These are phyloP conservation scores for Pachycephala philippinensis DNA, from an alignment of 2,113 vertebrate genomes.

Conservation along the genomic window DNA sequence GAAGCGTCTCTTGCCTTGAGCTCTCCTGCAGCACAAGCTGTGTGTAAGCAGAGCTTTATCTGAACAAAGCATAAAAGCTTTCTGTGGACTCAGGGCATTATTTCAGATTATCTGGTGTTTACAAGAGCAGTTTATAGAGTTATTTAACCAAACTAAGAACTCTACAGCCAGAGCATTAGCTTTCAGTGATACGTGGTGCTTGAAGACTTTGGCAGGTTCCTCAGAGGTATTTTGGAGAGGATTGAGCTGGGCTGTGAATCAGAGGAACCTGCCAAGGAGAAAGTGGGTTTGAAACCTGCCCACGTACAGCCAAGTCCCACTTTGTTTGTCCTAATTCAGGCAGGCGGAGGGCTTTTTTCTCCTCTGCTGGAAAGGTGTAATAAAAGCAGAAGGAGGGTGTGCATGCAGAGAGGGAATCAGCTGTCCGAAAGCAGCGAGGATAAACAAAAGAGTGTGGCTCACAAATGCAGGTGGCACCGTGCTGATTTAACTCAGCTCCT, in stretches of 20 bases:
- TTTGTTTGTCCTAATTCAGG: neutral
- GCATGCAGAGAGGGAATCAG: neutral
- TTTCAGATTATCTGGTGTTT: conserved; percentile 15
- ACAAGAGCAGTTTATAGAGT: neutral
- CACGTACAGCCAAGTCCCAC: neutral
- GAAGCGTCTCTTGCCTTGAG: neutral
- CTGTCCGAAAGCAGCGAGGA: neutral
- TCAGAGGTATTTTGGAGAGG: neutral
- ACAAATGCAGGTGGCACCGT: neutral
- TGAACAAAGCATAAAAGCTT: conserved; percentile 3
- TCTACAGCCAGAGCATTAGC: neutral
- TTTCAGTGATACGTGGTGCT: neutral
- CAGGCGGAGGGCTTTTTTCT: neutral
- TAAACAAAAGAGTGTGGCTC: neutral
- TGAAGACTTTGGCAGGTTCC: neutral
- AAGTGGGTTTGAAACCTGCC: neutral
- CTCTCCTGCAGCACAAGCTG: neutral
- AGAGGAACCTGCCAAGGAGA: neutral
- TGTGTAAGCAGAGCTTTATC: neutral
- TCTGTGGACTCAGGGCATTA: neutral
- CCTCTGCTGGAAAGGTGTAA: neutral
- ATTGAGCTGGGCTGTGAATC: neutral
- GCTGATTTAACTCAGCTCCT: neutral
- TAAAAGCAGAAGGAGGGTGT: neutral
- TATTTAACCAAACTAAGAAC: neutral